These are phyloP conservation scores for Podiceps cristatus DNA, from an alignment of 2,113 vertebrate species.

Conservation along the genomic window DNA sequence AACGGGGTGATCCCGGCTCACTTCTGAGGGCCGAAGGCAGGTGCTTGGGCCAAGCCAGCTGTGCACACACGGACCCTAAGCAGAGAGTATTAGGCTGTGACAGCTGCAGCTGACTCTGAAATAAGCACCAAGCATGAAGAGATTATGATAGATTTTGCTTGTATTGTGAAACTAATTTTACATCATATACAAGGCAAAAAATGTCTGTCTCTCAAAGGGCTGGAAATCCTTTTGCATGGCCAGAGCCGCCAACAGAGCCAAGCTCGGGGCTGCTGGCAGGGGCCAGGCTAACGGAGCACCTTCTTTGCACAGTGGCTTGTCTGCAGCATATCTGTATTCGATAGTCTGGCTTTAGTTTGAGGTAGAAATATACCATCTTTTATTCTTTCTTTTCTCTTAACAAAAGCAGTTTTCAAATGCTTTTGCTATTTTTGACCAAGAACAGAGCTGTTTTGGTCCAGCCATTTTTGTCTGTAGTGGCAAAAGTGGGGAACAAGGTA, in stretches of 20 bases:
- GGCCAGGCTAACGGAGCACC: not conserved
- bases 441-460: not conserved
- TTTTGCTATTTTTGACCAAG: not conserved
- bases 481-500: not conserved
- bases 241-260: not conserved
- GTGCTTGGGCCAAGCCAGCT: conserved; percentile 73
- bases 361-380: not conserved
- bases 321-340: not conserved
- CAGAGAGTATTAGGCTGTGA: conserved; percentile 65
- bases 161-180: conserved; percentile 76
- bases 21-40: conserved; percentile 62
- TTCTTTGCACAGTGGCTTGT: not conserved
- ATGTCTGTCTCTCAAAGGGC: conserved; percentile 33
- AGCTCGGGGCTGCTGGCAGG: not conserved
- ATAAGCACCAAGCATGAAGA: conserved; percentile 61
- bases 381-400: not conserved
- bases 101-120: conserved; percentile 75
- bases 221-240: conserved; percentile 21
- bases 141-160: conserved; percentile 76
- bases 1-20: not conserved
- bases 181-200: conserved; percentile 43
- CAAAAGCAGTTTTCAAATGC: not conserved
- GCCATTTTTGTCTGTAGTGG: not conserved
- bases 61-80: conserved; percentile 67
- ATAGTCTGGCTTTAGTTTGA: not conserved